Conservation (phyloP, 2,797 vertebrate species). For the Gymnothorax reevesii region DNA sequence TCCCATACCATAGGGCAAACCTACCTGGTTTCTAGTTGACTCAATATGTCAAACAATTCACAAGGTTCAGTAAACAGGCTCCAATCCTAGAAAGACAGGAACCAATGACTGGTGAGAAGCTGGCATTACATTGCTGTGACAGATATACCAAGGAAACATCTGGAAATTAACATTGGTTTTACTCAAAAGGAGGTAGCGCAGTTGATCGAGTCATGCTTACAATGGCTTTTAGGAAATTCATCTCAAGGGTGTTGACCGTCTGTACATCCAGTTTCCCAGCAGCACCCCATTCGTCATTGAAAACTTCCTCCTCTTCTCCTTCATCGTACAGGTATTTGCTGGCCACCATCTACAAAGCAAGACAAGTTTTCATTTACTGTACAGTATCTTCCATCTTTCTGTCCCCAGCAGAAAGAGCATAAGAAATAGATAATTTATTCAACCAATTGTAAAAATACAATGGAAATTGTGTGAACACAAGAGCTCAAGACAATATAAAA, state of each 20-base stretch:
- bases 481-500: no score
- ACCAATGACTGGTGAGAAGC: background rate
- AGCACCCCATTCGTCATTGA: conserved; percentile 96
- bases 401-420: background rate
- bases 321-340: conserved; percentile 98
- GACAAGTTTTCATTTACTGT: background rate
- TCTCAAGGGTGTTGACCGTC: conserved; percentile 91
- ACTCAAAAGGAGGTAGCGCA: background rate
- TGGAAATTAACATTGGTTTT: background rate
- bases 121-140: background rate
- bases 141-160: background rate
- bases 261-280: conserved; percentile 92
- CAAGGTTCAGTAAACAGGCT: conserved; percentile 88
- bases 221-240: conserved; percentile 93
- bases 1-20: conserved; percentile 45
- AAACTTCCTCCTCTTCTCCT: conserved; percentile 97
- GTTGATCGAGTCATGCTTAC: conserved; percentile 68
- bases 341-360: conserved; percentile 87
- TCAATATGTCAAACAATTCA: conserved; percentile 88
- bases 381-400: background rate
- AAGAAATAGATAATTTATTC: no score
- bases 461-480: no score
- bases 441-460: no score
- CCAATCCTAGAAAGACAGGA: conserved; percentile 82
- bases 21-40: conserved; percentile 88